A percentile compares a stretch with the other conserved stretches of the same genome.
Evolutionary conservation across 1,140 invertebrate genomes (phyloP).

Genomic region (Scaptodrosophila lebanonensis): DNA sequence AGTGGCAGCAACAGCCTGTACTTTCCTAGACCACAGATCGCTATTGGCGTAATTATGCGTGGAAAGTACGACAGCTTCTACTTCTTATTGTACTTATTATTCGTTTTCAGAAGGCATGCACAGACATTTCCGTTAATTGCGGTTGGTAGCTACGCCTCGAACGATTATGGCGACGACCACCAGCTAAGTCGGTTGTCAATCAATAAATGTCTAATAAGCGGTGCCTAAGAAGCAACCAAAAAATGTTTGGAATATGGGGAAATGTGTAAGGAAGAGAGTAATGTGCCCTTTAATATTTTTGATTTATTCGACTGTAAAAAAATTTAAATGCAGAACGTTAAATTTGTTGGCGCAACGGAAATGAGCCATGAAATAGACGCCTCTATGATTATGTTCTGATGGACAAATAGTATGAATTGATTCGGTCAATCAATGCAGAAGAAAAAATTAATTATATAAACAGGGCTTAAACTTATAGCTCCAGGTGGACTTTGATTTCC

Average conservation of each 20-base stretch:
- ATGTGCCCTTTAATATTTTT: constrained; percentile 31
- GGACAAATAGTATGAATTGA: too few species aligned
- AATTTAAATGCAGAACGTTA: constrained; percentile 62
- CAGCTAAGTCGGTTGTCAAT: constrained; percentile 46
- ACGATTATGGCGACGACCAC: constrained; percentile 57
- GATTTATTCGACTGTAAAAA: constrained; percentile 39
- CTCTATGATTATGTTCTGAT: too few species aligned
- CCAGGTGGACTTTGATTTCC: too few species aligned
- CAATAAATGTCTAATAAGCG: constrained; percentile 67
- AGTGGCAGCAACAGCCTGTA: constrained; percentile 33
- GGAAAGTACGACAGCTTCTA: constrained; percentile 43
- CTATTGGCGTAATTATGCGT: constrained; percentile 69
- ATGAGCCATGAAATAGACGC: too few species aligned
- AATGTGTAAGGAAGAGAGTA: too few species aligned
- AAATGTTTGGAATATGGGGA: constrained; percentile 50
- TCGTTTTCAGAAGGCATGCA: constrained; percentile 45
- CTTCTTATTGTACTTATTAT: constrained; percentile 57
- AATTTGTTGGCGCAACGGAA: constrained; percentile 43
- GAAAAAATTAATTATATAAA: too few species aligned
- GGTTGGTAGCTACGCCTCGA: constrained; percentile 55
- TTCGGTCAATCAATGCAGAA: too few species aligned
- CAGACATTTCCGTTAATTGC: constrained; percentile 69
- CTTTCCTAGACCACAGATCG: too few species aligned
- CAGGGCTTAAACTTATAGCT: too few species aligned
- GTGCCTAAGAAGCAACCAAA: too few species aligned